Conservation (phyloP, 2,888 invertebrate species). For the Drosophila putrida region DNA sequence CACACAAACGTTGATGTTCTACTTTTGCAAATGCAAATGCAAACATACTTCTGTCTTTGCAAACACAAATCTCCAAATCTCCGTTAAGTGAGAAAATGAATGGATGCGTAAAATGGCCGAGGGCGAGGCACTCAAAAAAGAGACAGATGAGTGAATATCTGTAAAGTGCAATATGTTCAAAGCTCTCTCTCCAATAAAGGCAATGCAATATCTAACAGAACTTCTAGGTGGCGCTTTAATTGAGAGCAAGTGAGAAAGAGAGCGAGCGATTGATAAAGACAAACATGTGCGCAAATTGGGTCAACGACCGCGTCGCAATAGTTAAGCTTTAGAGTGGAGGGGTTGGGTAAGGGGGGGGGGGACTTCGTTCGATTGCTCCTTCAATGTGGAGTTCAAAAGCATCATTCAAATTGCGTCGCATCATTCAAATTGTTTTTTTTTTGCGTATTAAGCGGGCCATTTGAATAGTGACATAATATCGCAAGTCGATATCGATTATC, state of each 20-base stretch:
- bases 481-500: conserved; percentile 1
- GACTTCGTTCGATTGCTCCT: conserved; percentile 15
- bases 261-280: conserved; percentile 13
- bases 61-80: conserved; percentile 40
- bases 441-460: conserved; percentile 52
- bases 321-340: conserved; percentile 36
- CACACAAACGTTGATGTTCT: conserved; percentile 45
- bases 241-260: conserved; percentile 28
- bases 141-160: conserved; percentile 28
- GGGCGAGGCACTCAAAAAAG: conserved; percentile 39
- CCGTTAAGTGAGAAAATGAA: conserved; percentile 47
- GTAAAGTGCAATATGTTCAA: conserved; percentile 28
- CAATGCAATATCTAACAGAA: conserved; percentile 28
- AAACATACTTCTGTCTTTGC: conserved; percentile 44
- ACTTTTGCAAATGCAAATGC: conserved; percentile 39
- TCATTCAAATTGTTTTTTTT: conserved; percentile 47
- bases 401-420: conserved; percentile 61
- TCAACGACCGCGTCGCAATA: conserved; percentile 82
- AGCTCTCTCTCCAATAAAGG: conserved; percentile 18
- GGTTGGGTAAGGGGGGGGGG: conserved; percentile 9
- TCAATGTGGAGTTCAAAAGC: conserved; percentile 30
- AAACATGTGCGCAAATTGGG: conserved; percentile 75
- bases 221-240: conserved; percentile 23
- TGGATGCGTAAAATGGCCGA: conserved; percentile 60
- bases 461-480: conserved; percentile 25